These are phyloP conservation scores for Diadegma fenestrale DNA, from an alignment of 2,888 invertebrate genomes.

Conservation along the genomic window DNA sequence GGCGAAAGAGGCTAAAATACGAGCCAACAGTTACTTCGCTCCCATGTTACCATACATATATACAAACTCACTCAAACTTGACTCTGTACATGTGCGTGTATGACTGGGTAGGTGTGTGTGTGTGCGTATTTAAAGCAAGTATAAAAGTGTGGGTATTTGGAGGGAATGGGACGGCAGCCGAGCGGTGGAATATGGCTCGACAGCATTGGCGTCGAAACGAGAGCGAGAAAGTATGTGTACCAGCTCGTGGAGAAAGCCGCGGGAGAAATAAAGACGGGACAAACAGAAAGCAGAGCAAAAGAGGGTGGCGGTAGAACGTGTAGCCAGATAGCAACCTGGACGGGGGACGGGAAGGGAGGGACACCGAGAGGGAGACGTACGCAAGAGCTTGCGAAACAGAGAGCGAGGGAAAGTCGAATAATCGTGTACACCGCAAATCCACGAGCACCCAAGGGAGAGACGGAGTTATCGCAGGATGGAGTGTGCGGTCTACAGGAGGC, in stretches of 20 bases:
- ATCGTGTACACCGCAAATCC: slow-evolving; percentile 79
- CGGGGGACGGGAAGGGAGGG: slow-evolving; percentile 51
- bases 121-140: slow-evolving; percentile 1
- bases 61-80: slow-evolving; percentile 12
- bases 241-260: slow-evolving; percentile 39
- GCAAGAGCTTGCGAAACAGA: slow-evolving; percentile 45
- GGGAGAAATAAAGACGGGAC: slow-evolving; percentile 62
- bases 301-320: slow-evolving; percentile 65
- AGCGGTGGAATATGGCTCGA: slow-evolving; percentile 59
- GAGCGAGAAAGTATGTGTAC: slow-evolving; percentile 49
- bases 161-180: slow-evolving; percentile 56
- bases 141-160: slow-evolving; percentile 26
- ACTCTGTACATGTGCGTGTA: background rate
- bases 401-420: slow-evolving; percentile 70
- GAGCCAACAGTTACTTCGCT: slow-evolving; percentile 69
- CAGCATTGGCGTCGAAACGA: slow-evolving; percentile 60
- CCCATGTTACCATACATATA: slow-evolving; percentile 13
- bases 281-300: slow-evolving; percentile 64
- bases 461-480: slow-evolving; percentile 45
- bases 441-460: slow-evolving; percentile 72
- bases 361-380: slow-evolving; percentile 47
- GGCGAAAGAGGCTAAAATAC: slow-evolving; percentile 72
- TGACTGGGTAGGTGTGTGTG: background rate
- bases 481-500: slow-evolving; percentile 60
- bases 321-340: slow-evolving; percentile 67